Evolutionary conservation across 2,888 invertebrate species (phyloP), one percentile per base, ranked within the genome.

Genomic region (Mesorhabditis sp.): DNA sequence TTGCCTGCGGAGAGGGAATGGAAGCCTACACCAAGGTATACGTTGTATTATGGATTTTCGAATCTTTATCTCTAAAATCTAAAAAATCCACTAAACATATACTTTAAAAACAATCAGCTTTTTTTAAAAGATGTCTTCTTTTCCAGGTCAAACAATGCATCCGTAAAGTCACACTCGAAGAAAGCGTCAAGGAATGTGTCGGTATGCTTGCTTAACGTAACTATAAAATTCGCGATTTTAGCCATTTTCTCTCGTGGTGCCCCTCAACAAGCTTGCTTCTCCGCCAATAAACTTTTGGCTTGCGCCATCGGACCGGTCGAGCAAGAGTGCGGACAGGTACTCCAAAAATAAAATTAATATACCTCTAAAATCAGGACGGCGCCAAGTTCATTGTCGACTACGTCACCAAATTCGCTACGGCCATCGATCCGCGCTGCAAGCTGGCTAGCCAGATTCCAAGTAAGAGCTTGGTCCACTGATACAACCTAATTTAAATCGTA

Each of bases 181-280:
- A 69, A 5, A 71, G 68, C 43, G 75, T 82, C 28, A 67, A 73
- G n/a, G 79, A 79, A 6, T 81, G 83, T 66, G 83, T 83, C 4
- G 70, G 58, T 50, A n/a, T 13, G 58, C 58, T 50, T 50, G 58
- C 7, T 13, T 10, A 50, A 50, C 7, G n/a, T n/a, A 50, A 50
- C 28, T 28, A 28, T 28, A 28, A 28, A 28, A 28, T 28, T 28
- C 58, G n/a, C n/a, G 10, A 50, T 50, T 50, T 50, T 50, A 50
- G 58, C 77, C 42, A 76, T 76, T 4, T 83, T 83, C 74, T 84
- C 83, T n/a, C 70, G 78, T 43, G 82, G 82, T 15, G 82, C 83
- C 4, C 83, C 83, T 5, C 76, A 78, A 63, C 80, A 83, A 61
- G 83, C 83, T 3, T 83, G 83, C 68, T 73, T 77, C 62, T 83